Base-by-base conservation (phyloP, 2,797 vertebrate species). In the Centroberyx gerrardi region DNA sequence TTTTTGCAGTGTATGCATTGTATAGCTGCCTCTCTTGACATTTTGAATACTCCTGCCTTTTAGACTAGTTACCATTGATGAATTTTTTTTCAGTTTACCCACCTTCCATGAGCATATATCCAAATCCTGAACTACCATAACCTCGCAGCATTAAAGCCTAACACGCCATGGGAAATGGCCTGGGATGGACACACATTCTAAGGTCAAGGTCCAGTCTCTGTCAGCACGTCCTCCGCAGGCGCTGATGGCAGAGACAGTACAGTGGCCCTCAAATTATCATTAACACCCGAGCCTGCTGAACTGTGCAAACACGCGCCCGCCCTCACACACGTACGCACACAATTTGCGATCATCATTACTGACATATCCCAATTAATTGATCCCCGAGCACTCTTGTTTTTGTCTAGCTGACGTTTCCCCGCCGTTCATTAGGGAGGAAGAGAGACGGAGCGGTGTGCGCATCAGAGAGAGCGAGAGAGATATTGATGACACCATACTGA, bases 351-450 rank as follows among this genome's bases (percentile, higher is more conserved):
- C 75, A 78, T 80, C 67, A 59, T 66, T 61, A 70, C 80, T 76
- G 82, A 71, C 82, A 71, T 71, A 79, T 64, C 52, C 48, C 44
- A 66, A 78, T 83, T 92, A 94, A 93, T 84, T 90, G 86, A 93
- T 92, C 90, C 91, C 90, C 36, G 74, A 83, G 84, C 86, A 51
- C 83, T 68, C 58, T 29, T 83, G 79, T 83, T 88, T 92, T 86
- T 84, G 74, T 86, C 70, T 68, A 55, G 77, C 48, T 86, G 85
- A 82, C 78, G 63, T 74, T 84, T 87, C 68, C 65, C 66, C 3
- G 18, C 56, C 53, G 82, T 78, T 93, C 90, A 92, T 92, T 90
- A 91, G 61, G 22, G 49, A 4, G 17, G 36, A 38, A 44, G 68
- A 71, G 63, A 83, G 44, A 68, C 28, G 0, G 29, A 84, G 44